Base-by-base conservation (phyloP, 2,888 invertebrate genomes). In the Drosophila koepferae region DNA sequence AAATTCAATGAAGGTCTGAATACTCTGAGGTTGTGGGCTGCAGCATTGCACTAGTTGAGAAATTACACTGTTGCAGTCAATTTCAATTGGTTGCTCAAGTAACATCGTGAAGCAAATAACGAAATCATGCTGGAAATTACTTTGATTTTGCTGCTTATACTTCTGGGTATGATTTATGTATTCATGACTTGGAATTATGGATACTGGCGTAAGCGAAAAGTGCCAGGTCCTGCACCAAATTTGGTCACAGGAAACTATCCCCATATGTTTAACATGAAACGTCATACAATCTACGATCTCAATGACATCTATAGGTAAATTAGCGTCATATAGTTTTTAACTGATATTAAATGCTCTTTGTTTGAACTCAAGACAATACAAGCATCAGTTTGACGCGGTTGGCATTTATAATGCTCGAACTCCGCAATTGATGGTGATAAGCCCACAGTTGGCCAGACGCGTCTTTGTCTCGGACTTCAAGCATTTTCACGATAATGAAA, bases 401-500 rank as follows among this genome's bases (percentile, higher is more conserved):
- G 94, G 94, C 0, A 80, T 94, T 3, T 94, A 86, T 63, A 81
- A 77, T 6, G 76, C 90, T 12, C 86, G 91, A 0, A 77, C 61
- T 0, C 94, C 94, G 0, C 72, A 92, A 18, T 62, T 94, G 1
- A 8, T 94, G n/a, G 36, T 94, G 0, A 67, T 90, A 2, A 93
- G 90, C 67, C 92, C 93, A 0, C 91, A 93, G 7, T 46, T 93
- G 16, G 89, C 92, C 0, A 77, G 79, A 12, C 91, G 92, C 10
- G 81, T 94, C 2, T 84, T 93, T 18, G 92, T 94, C 10, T 92
- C 89, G 14, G 92, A 94, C 43, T 94, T 94, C 20, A 91, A 92
- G 12, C 68, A 86, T 49, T 93, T 93, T 58, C 92, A 91, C 38
- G 93, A 93, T 55, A 92, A 92, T 49, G 92, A 65, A 41, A 20